phyloP scores from a whole-genome alignment of 2,888 invertebrate genomes.

The Prenolepis imparis region DNA sequence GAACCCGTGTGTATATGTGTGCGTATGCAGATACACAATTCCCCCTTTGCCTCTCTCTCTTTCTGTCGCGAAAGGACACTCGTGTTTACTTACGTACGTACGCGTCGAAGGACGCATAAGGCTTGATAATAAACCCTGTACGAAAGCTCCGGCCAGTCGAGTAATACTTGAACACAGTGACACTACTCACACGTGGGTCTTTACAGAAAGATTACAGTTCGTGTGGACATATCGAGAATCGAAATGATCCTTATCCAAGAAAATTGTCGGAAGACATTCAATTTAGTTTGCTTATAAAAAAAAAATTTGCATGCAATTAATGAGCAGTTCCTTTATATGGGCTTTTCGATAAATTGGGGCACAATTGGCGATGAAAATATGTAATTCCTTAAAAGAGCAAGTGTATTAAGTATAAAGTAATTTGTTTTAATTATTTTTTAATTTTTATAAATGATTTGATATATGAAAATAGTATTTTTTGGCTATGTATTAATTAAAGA shows the following conservation, averaged over 20 bases:
- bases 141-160: slow-evolving; percentile 32
- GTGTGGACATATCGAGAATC: background rate
- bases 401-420: background rate
- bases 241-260: background rate
- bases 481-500: background rate
- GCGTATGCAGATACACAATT: background rate
- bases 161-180: slow-evolving; percentile 55
- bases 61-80: slow-evolving; percentile 22
- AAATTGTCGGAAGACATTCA: background rate
- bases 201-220: slow-evolving; percentile 60
- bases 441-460: background rate
- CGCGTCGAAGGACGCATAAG: slow-evolving; percentile 54
- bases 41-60: slow-evolving; percentile 16
- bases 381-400: background rate
- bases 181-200: slow-evolving; percentile 62
- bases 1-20: background rate
- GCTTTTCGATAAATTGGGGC: background rate
- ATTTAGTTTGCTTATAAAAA: background rate
- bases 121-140: slow-evolving; percentile 29
- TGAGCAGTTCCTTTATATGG: background rate
- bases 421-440: background rate
- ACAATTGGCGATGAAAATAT: background rate
- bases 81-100: slow-evolving; percentile 49
- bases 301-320: background rate
- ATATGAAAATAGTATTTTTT: background rate